These are phyloP conservation scores for Planococcus citri DNA, from an alignment of 1,140 invertebrate genomes.

Conservation along the genomic window DNA sequence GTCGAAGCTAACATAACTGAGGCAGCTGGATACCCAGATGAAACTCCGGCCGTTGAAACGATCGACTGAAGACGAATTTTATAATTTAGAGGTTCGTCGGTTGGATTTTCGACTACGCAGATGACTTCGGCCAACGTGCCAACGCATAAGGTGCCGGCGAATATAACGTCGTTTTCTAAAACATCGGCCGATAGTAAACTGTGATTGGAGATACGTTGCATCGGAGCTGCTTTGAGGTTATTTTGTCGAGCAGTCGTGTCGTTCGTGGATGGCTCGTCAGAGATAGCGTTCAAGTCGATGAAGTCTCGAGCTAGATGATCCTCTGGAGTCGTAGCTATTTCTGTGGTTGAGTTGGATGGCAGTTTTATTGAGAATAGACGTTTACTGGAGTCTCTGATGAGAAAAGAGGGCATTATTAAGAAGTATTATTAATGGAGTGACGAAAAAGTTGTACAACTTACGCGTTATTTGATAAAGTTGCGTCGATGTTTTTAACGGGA, in stretches of 20 bases:
- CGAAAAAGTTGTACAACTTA: not conserved
- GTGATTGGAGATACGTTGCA: not conserved
- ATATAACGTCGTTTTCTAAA: not conserved
- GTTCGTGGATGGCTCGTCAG: not conserved
- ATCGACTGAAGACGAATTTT: not conserved
- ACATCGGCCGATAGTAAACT: not conserved
- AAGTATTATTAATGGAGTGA: not conserved
- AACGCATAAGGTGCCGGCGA: slow-evolving; percentile 5
- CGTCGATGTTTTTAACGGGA: no score
- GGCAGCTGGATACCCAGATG: not conserved
- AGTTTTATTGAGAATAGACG: not conserved
- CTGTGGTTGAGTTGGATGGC: not conserved
- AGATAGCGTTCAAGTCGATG: not conserved
- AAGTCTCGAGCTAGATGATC: not conserved
- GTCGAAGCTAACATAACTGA: not conserved
- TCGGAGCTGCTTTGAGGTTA: not conserved
- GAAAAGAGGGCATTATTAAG: not conserved
- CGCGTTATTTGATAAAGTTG: not conserved
- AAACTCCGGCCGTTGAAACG: not conserved
- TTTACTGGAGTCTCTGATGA: not conserved
- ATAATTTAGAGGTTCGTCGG: not conserved
- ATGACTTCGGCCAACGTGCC: not conserved
- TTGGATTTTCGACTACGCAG: not conserved
- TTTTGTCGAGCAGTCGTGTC: not conserved
- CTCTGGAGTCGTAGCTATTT: not conserved